Evolutionary conservation across 2,113 vertebrate species (phyloP), one percentile per base, ranked within the genome.

Genomic region (Oryzias melastigma): DNA sequence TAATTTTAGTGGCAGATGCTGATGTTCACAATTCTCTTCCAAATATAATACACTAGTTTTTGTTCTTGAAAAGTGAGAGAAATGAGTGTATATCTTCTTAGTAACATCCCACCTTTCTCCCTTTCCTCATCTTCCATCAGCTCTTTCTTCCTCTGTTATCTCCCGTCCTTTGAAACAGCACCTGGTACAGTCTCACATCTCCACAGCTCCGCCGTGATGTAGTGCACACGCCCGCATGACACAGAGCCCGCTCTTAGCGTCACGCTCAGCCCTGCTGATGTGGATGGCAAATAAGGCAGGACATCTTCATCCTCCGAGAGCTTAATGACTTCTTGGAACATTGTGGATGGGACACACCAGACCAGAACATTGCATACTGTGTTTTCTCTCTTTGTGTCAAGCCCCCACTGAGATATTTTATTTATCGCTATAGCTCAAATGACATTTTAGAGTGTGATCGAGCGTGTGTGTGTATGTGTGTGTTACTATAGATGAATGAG

Each of bases 131-230:
- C 54, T 62, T 53, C 47, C 67, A 64, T 65, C 53, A 42, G 52
- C 64, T 71, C 61, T 64, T 65, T 59, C 58, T 61, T 59, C 53
- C 54, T 55, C 62, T 71, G 66, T 87, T 88, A 87, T 90, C 85
- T 87, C 83, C 41, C 2, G 46, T 56, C 73, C 80, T 88, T 88
- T 88, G 85, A 88, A 91, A 90, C 75, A 75, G 74, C 89, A 91
- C 89, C 86, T 91, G 88, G 79, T 87, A 79, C 72, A 62, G 70
- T 65, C 75, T 89, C 59, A 22, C 56, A 60, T 80, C 80, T 65
- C n/a, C 60, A 84, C 62, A 78, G 79, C 73, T n/a, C 65, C 42
- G 56, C 77, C 52, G 52, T 79, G 84, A 83, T 78, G 77, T 62
- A 72, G 70, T 53, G 69, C 58, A 49, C 78, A 73, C 72, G 59